Conservation (phyloP, 2,888 invertebrate species). For the Cataglyphis rosenhaueri region DNA sequence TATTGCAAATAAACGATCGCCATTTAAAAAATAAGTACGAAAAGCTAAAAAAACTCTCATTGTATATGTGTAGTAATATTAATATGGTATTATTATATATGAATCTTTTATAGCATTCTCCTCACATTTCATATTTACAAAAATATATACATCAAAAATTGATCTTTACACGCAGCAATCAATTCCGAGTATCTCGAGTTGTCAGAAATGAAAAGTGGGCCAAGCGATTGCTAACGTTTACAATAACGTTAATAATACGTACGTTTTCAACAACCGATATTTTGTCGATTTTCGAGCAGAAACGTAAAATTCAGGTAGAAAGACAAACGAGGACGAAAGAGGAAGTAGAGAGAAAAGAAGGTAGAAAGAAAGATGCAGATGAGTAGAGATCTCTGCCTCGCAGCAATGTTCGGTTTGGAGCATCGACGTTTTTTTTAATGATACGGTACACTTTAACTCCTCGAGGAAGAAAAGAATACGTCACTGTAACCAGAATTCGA, state of each 20-base stretch:
- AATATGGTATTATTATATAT: background rate
- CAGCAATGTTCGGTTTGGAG: slow-evolving; percentile 64
- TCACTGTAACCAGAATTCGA: slow-evolving; percentile 78
- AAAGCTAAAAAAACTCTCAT: background rate
- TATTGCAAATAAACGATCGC: background rate
- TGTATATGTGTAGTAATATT: background rate
- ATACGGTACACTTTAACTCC: slow-evolving; percentile 74
- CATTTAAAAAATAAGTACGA: background rate
- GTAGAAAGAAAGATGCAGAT: slow-evolving; percentile 25
- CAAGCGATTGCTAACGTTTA: slow-evolving; percentile 52
- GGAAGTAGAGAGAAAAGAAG: slow-evolving; percentile 33
- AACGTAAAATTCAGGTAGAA: slow-evolving; percentile 60
- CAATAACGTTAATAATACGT: too few species aligned
- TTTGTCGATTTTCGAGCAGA: slow-evolving; percentile 68
- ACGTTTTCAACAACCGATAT: slow-evolving; percentile 65
- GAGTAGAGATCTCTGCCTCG: slow-evolving; percentile 56
- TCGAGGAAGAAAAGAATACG: slow-evolving; percentile 77
- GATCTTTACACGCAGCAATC: slow-evolving; percentile 1
- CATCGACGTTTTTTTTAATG: slow-evolving; percentile 70
- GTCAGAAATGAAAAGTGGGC: slow-evolving; percentile 64
- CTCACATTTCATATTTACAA: background rate
- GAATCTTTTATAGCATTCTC: background rate
- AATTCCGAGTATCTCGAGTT: slow-evolving; percentile 43
- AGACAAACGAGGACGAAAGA: slow-evolving; percentile 23
- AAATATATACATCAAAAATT: slow-evolving; percentile 8